phyloP scores from a whole-genome alignment of 1,140 invertebrate species.

The Magallana angulata region DNA sequence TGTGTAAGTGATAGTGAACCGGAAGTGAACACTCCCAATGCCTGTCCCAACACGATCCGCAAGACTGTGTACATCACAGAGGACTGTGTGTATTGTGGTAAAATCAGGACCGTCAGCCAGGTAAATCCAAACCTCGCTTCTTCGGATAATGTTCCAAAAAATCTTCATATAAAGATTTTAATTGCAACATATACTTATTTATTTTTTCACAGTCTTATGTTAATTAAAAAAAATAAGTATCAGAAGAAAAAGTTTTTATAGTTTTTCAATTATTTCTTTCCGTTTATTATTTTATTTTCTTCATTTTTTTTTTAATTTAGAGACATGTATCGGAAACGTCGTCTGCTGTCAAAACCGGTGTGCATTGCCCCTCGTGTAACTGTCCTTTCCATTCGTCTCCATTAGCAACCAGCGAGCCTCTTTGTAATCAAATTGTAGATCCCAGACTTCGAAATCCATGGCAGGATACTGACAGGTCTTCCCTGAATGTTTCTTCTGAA shows the following conservation, averaged over 20 bases:
- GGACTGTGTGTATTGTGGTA: conserved; percentile 3
- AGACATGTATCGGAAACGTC: background rate
- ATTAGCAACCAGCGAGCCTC: background rate
- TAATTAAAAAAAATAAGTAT: too few species aligned
- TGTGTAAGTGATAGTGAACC: background rate
- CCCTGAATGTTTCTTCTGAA: background rate
- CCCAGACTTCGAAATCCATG: background rate
- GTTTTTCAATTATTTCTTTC: too few species aligned
- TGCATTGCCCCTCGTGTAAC: background rate
- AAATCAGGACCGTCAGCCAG: conserved; percentile 9
- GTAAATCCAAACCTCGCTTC: background rate
- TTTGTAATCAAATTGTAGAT: background rate
- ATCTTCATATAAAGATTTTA: too few species aligned
- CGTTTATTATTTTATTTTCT: too few species aligned
- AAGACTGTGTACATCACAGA: conserved; percentile 4
- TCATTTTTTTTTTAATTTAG: background rate
- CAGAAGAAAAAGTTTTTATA: too few species aligned
- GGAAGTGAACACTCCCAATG: background rate
- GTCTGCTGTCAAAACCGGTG: background rate
- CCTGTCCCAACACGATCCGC: background rate
- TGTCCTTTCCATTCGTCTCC: background rate
- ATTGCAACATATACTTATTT: too few species aligned
- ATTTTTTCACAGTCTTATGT: too few species aligned
- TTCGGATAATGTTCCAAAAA: too few species aligned
- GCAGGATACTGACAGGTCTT: background rate